Evolutionary conservation across 2,797 vertebrate species (phyloP), one percentile per base, ranked within the genome.

Genomic region (Lutra lutra): DNA sequence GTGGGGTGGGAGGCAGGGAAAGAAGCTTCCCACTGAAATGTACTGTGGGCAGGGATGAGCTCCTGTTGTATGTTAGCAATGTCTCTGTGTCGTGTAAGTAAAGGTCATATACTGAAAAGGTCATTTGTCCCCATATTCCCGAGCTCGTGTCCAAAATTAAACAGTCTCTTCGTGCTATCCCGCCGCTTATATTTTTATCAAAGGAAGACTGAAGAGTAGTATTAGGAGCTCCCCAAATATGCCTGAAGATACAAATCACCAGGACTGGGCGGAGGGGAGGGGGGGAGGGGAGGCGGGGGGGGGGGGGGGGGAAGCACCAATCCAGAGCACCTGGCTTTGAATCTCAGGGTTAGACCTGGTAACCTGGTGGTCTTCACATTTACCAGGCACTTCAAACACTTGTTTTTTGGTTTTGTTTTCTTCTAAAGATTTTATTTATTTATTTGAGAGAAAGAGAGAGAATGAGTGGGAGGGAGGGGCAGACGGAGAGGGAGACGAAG

Each of bases 61-160:
- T 93, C 73, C 40, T 94, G 51, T 3, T 78, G 0, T 35, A 80
- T 86, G 51, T 46, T 89, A 75, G 80, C 93, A 80, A 77, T 89
- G 43, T 90, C 72, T 85, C 21, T 13, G 8, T 94, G 48, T 83
- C 29, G 70, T 83, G 5, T 48, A 73, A 72, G 38, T 83, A 93
- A 91, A 93, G 5, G 11, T 46, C 7, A 92, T 14, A 15, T 48
- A 56, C 35, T 51, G 43, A 89, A 73, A 96, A 89, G 32, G 80
- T 79, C 35, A 64, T 72, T 46, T 89, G 29, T 89, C 54, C 10
- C 20, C 18, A 27, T 70, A 62, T 58, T 77, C 80, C 64, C 32
- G 17, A 94, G 20, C 20, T 91, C 25, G 2, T 73, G 82, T 92
- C 32, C 32, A 75, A 62, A 93, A 70, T 7, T 23, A 5, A 35